Evolutionary conservation across 2,113 vertebrate genomes (phyloP).

Genomic region (Pelecanus crispus): DNA sequence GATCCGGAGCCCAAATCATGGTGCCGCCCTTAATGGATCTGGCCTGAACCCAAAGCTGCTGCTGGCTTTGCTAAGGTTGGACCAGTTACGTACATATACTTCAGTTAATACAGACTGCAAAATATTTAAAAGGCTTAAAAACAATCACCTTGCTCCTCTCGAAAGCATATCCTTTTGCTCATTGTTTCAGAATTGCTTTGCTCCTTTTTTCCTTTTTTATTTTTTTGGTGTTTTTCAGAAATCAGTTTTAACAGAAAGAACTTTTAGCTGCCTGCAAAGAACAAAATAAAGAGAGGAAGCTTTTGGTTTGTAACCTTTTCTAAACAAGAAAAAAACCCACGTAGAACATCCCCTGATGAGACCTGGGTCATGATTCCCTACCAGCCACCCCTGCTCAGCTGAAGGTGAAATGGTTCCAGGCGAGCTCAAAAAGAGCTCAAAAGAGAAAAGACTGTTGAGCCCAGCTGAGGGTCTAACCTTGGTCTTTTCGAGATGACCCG

Average conservation of each 20-base stretch:
- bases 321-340: background rate
- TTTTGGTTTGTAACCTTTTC: background rate
- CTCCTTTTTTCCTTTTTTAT: background rate
- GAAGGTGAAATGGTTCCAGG: background rate
- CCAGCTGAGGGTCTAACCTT: background rate
- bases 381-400: background rate
- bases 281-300: background rate
- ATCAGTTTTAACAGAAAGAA: background rate
- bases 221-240: background rate
- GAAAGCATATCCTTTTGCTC: background rate
- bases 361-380: background rate
- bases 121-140: background rate
- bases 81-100: background rate
- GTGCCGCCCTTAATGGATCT: background rate
- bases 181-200: background rate
- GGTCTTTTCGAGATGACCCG: background rate
- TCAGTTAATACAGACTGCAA: rapidly evolving
- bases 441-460: background rate
- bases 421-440: background rate
- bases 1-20: background rate
- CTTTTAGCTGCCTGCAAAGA: background rate
- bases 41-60: background rate
- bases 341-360: background rate
- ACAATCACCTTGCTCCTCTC: background rate
- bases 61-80: background rate